Conservation (phyloP, 2,113 vertebrate genomes). For the Leuciscus idus region DNA sequence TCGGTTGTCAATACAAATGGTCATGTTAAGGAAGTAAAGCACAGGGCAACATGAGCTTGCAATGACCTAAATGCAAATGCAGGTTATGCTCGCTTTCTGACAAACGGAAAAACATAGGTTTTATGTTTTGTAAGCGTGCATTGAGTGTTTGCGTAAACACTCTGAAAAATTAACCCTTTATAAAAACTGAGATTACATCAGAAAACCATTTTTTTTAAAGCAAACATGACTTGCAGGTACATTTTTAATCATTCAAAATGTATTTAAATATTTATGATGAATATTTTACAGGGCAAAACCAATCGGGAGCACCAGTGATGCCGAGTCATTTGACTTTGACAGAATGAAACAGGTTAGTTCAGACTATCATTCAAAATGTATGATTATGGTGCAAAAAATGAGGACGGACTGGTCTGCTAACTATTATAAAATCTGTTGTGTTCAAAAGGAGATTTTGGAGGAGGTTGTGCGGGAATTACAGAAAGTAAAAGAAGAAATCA, state of each 20-base stretch:
- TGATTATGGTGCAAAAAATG: background rate
- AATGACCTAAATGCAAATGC: background rate
- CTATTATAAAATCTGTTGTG: background rate
- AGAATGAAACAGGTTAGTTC: constrained; percentile 94
- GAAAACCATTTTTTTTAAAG: background rate
- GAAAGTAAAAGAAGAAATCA: constrained; percentile 99
- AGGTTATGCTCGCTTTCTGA: background rate
- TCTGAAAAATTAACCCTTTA: background rate
- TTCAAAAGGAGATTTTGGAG: constrained; percentile 93
- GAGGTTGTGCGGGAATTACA: constrained; percentile 98
- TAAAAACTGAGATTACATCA: constrained; percentile 1
- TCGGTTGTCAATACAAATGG: background rate
- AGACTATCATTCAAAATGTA: constrained; percentile 8
- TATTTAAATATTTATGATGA: background rate
- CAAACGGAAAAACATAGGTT: background rate
- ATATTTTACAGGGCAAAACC: constrained; percentile 86
- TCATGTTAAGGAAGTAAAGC: constrained; percentile 25
- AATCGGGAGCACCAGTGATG: constrained; percentile 87
- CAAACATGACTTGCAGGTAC: background rate
- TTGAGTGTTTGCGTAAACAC: constrained; percentile 12
- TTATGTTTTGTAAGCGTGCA: constrained; percentile 1
- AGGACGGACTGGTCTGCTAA: background rate
- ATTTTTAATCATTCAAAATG: background rate
- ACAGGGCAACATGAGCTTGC: background rate
- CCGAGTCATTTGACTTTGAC: constrained; percentile 94